Evolutionary conservation across 2,113 vertebrate genomes (phyloP).

Genomic region (Scalopus aquaticus): DNA sequence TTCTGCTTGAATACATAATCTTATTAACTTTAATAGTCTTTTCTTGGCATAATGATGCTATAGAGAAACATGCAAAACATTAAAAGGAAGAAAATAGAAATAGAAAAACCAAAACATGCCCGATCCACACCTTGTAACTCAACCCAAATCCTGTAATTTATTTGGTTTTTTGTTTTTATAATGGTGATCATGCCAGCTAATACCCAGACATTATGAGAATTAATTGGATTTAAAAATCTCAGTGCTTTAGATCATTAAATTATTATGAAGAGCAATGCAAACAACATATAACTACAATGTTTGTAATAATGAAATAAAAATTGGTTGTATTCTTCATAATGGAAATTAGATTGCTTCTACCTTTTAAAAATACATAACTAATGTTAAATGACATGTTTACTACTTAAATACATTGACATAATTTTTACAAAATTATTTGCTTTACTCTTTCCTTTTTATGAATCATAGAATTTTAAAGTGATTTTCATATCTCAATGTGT

Average conservation of each 20-base stretch:
- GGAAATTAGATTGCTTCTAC: neutral
- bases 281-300: neutral
- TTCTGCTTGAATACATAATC: neutral
- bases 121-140: neutral
- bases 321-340: neutral
- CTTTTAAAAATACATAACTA: neutral
- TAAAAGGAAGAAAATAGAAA: neutral
- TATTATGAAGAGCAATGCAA: neutral
- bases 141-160: neutral
- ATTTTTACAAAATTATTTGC: neutral
- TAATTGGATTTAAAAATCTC: neutral
- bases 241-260: neutral
- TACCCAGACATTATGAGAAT: neutral
- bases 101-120: neutral
- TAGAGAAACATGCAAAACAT: slow-evolving; percentile 1
- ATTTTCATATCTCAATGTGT: neutral
- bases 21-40: neutral
- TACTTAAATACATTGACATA: neutral
- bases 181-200: neutral
- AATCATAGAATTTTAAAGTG: neutral
- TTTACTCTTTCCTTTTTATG: neutral
- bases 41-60: neutral
- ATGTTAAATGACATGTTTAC: neutral
- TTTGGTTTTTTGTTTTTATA: neutral
- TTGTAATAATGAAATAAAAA: neutral